Conservation (phyloP, 1,140 invertebrate species). For the Artemia franciscana region DNA sequence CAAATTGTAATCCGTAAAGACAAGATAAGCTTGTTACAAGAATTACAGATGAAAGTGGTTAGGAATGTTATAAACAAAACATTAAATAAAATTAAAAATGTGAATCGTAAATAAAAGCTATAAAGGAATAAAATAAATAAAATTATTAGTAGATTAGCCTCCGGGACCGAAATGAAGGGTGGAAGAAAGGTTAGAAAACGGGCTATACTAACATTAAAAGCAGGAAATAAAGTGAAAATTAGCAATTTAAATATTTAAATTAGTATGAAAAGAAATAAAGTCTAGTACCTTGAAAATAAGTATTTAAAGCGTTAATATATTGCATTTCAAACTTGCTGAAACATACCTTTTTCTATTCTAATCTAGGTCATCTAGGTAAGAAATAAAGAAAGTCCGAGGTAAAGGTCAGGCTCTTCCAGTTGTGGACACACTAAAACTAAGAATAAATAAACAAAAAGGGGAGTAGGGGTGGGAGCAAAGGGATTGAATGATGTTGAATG, state of each 20-base stretch:
- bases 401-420: not conserved
- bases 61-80: no score
- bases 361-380: not conserved
- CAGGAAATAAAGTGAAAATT: not conserved
- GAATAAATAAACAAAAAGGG: conserved; percentile 2
- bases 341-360: not conserved
- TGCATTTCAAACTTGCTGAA: not conserved
- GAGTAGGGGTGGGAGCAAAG: no score
- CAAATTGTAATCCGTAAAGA: no score
- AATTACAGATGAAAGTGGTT: no score
- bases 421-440: not conserved
- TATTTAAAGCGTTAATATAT: not conserved
- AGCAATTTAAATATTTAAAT: no score
- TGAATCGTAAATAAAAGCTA: no score
- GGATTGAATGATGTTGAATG: not conserved
- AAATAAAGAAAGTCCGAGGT: not conserved
- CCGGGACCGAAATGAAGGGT: not conserved
- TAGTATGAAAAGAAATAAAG: not conserved
- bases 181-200: not conserved
- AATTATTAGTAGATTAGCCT: not conserved
- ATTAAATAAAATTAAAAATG: no score
- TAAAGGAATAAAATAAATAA: no score
- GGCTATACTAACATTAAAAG: not conserved
- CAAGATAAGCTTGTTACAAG: no score
- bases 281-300: not conserved